Base-by-base conservation (phyloP, 2,888 invertebrate genomes). In the Melanchra persicariae region DNA sequence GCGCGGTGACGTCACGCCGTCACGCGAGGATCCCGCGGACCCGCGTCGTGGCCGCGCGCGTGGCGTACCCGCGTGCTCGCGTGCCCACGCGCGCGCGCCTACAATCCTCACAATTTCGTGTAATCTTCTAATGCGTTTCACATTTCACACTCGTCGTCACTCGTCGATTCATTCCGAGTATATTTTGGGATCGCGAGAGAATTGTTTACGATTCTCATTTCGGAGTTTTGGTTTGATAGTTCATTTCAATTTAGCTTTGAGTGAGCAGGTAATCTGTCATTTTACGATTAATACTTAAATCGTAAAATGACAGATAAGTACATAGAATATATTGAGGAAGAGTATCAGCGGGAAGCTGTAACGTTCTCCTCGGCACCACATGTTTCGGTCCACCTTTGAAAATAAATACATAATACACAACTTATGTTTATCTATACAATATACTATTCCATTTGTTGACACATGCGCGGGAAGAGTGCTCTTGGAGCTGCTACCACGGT, bases 121-220 rank as follows among this genome's bases (percentile, higher is more conserved):
- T 72, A 74, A 77, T 76, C 69, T 68, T 66, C 64, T 74, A 81
- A 85, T 82, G 74, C 74, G 81, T 77, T 86, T 81, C 74, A 82
- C 84, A 79, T 86, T 85, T 84, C 81, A 79, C 77, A 80, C 78
- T 77, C 66, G 72, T 65, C 85, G 82, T 65, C 86, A 82, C 71
- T 65, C 85, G 82, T 65, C 86, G 83, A 87, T 87, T 89, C 86
- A 88, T 85, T 76, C 76, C 71, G 59, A 26, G 43, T 83, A 83
- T 88, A 90, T 90, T 88, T 89, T 76, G 73, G 81, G 85, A 76
- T 65, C 75, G 55, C 74, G 70, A 79, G 81, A 74, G 81, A 84
- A 88, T 85, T 87, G 87, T 87, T 85, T 86, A 86, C 85, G 82
- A 81, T 84, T 80, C 80, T 84, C 80, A 72, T 81, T 85, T 82